phyloP scores from a whole-genome alignment of 2,797 vertebrate genomes.

The Sebastiscus tertius region DNA sequence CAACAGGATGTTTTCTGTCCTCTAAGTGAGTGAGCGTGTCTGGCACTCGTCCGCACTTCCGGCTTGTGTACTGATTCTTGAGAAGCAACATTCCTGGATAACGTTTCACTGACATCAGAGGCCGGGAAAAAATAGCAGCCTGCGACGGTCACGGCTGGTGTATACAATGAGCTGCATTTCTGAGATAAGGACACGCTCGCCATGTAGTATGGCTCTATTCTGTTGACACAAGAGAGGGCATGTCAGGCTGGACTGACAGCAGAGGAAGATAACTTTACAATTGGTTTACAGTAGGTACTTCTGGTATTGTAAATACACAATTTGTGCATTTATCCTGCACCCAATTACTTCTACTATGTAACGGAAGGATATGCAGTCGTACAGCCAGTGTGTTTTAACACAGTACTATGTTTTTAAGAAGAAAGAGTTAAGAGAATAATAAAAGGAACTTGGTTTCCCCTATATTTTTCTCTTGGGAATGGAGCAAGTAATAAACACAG shows the following conservation, averaged over 20 bases:
- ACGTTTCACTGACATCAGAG: conserved; percentile 31
- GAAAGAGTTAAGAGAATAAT: background rate
- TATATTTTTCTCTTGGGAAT: background rate
- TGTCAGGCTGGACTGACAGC: background rate
- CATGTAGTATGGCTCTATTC: background rate
- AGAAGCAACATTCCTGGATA: conserved; percentile 28
- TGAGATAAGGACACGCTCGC: conserved; percentile 26
- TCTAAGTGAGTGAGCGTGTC: conserved; percentile 54
- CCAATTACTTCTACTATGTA: background rate
- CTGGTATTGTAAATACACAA: background rate
- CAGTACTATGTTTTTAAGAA: background rate
- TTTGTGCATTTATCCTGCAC: background rate
- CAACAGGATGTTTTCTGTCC: conserved; percentile 66
- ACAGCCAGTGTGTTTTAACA: background rate
- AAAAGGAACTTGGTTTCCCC: background rate
- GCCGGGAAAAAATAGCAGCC: conserved; percentile 18
- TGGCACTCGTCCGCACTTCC: conserved; percentile 46
- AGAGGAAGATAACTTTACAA: background rate
- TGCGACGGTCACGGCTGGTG: background rate
- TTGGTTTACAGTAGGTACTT: background rate
- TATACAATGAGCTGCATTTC: conserved; percentile 19
- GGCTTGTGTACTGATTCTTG: conserved; percentile 15
- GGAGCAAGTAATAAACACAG: background rate
- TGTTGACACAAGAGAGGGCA: background rate
- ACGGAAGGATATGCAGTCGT: background rate